A percentile compares a stretch with the other conserved stretches of the same genome.
Evolutionary conservation across 2,113 vertebrate species (phyloP).

Genomic region (Erpornis zantholeuca): DNA sequence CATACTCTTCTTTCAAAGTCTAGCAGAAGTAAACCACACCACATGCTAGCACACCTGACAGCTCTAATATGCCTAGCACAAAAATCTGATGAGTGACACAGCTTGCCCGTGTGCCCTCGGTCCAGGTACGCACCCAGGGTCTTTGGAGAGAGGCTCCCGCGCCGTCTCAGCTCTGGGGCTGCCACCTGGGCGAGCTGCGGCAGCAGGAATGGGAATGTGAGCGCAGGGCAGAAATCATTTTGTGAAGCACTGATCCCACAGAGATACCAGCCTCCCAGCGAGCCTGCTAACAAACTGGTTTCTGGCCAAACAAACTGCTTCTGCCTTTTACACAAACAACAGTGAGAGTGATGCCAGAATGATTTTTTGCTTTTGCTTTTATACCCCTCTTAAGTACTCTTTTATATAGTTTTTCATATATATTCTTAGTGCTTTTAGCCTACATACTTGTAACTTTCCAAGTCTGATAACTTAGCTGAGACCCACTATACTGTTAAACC

Average conservation of each 20-base stretch:
- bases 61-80: background rate
- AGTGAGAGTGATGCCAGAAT: no score
- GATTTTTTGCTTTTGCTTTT: no score
- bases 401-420: no score
- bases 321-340: background rate
- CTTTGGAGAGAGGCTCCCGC: background rate
- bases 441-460: no score
- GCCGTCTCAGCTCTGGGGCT: rapidly evolving
- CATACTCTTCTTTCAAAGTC: background rate
- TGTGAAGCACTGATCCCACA: background rate
- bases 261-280: background rate
- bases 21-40: background rate
- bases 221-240: background rate
- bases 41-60: rapidly evolving
- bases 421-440: no score
- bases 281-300: background rate
- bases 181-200: background rate
- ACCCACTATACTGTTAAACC: no score
- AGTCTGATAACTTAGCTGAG: no score
- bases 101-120: background rate
- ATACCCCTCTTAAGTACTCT: no score
- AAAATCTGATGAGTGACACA: rapidly evolving
- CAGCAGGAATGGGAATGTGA: background rate
- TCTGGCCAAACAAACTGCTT: background rate
- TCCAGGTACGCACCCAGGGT: rapidly evolving